A percentile compares a stretch with the other conserved stretches of the same genome.
These are phyloP conservation scores for Aelia acuminata DNA, from an alignment of 2,888 invertebrate species.

Conservation along the genomic window DNA sequence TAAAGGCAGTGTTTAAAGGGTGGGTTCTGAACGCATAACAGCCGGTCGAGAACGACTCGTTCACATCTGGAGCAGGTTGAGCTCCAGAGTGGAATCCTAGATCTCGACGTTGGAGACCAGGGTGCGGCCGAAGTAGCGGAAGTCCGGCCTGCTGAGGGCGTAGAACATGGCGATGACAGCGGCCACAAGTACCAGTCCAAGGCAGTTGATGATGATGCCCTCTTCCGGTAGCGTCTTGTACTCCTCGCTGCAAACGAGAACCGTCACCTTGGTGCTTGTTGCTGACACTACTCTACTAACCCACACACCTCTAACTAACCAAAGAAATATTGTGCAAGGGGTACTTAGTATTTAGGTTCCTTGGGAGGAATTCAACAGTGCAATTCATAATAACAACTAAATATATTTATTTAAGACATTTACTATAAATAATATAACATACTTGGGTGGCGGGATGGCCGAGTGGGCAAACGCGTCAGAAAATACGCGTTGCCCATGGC, in stretches of 20 bases:
- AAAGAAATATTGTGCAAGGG: background rate
- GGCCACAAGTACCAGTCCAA: conserved; percentile 77
- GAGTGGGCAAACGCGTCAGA: too few species aligned
- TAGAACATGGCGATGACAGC: conserved; percentile 78
- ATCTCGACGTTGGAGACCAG: conserved; percentile 70
- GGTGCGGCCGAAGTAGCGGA: conserved; percentile 72
- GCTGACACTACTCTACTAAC: background rate
- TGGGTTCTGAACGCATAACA: background rate
- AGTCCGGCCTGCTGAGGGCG: conserved; percentile 76
- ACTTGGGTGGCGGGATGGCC: too few species aligned
- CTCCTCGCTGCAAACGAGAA: conserved; percentile 62
- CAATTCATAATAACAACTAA: background rate
- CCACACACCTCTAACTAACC: background rate
- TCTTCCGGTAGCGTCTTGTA: conserved; percentile 69
- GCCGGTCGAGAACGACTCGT: background rate
- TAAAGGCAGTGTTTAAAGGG: too few species aligned
- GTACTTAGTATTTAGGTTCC: background rate
- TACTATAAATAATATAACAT: too few species aligned
- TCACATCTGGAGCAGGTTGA: background rate
- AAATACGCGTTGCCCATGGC: too few species aligned
- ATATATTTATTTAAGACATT: too few species aligned
- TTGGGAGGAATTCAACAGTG: background rate
- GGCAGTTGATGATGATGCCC: conserved; percentile 79
- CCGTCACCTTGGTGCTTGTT: conserved; percentile 41
- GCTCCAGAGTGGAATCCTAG: background rate